Conservation (phyloP, 2,113 vertebrate species). For the Amphiprion percula region DNA sequence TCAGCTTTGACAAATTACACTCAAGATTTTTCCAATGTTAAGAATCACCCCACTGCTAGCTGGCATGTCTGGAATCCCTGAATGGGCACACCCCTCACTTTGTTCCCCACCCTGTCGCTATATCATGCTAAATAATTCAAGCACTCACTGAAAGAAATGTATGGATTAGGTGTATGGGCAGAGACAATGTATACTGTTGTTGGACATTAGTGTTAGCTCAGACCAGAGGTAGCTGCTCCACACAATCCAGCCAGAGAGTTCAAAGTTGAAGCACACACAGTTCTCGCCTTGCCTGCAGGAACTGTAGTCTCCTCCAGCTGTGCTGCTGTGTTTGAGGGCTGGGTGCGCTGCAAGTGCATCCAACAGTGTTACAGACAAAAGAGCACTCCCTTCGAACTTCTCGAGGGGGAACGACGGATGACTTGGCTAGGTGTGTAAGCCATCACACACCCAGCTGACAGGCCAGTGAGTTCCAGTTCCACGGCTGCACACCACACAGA, state of each 20-base stretch:
- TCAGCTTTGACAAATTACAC: constrained; percentile 71
- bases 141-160: constrained; percentile 31
- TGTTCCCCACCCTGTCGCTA: constrained; percentile 47
- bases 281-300: constrained; percentile 64
- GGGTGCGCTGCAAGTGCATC: constrained; percentile 59
- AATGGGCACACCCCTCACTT: constrained; percentile 38
- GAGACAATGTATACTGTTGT: constrained; percentile 11
- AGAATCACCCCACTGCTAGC: constrained; percentile 57
- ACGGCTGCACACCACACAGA: constrained; percentile 52
- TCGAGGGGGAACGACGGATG: constrained; percentile 48
- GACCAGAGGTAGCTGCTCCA: constrained; percentile 44
- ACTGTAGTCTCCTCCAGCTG: constrained; percentile 71
- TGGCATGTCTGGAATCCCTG: constrained; percentile 52
- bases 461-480: constrained; percentile 54
- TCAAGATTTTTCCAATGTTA: constrained; percentile 66
- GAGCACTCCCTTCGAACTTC: constrained; percentile 65
- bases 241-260: constrained; percentile 55
- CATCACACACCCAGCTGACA: constrained; percentile 64
- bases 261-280: constrained; percentile 56
- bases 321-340: constrained; percentile 63
- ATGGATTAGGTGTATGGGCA: constrained; percentile 11
- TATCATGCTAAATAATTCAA: constrained; percentile 51
- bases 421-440: constrained; percentile 65
- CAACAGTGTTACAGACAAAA: constrained; percentile 66
- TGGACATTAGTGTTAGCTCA: constrained; percentile 34